Evolutionary conservation across 2,888 invertebrate genomes (phyloP).

Genomic region (Noctua comes): DNA sequence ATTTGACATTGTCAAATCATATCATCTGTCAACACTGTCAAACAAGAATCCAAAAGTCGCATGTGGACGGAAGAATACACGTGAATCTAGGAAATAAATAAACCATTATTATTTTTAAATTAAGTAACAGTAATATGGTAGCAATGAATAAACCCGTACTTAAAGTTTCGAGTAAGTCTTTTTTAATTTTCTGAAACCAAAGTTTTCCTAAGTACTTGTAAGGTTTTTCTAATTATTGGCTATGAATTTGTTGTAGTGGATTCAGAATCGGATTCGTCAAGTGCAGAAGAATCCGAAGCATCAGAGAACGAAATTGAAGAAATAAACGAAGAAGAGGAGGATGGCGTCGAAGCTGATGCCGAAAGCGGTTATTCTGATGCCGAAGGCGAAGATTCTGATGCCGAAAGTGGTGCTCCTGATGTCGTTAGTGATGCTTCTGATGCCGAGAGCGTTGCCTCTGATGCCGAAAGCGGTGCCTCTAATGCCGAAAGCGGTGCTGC

Average conservation of each 20-base stretch:
- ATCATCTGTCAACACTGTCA: constrained; percentile 17
- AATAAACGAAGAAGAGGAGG: constrained; percentile 61
- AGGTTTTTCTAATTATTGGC: constrained; percentile 4
- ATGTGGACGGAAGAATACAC: constrained; percentile 45
- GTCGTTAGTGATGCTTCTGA: constrained; percentile 70
- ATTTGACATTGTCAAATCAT: neutral
- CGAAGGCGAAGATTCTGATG: constrained; percentile 70
- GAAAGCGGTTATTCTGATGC: constrained; percentile 64
- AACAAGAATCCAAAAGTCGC: constrained; percentile 25
- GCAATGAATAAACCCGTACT: constrained; percentile 79
- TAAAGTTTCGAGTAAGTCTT: constrained; percentile 80
- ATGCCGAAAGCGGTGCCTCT: constrained; percentile 7
- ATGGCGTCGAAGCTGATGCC: constrained; percentile 36
- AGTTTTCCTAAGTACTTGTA: neutral
- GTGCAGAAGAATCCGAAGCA: constrained; percentile 74
- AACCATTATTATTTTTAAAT: neutral
- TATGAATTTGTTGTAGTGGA: constrained; percentile 69
- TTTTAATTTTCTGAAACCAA: neutral
- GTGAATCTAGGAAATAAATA: constrained; percentile 45
- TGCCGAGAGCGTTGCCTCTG: constrained; percentile 68
- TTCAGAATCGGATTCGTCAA: constrained; percentile 78
- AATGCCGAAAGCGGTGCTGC: constrained; percentile 25
- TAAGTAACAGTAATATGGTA: constrained; percentile 71
- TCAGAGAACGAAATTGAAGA: constrained; percentile 75
- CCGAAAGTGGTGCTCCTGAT: constrained; percentile 69